Evolutionary conservation across 2,113 vertebrate species (phyloP).

Genomic region (Oreotrochilus melanogaster): DNA sequence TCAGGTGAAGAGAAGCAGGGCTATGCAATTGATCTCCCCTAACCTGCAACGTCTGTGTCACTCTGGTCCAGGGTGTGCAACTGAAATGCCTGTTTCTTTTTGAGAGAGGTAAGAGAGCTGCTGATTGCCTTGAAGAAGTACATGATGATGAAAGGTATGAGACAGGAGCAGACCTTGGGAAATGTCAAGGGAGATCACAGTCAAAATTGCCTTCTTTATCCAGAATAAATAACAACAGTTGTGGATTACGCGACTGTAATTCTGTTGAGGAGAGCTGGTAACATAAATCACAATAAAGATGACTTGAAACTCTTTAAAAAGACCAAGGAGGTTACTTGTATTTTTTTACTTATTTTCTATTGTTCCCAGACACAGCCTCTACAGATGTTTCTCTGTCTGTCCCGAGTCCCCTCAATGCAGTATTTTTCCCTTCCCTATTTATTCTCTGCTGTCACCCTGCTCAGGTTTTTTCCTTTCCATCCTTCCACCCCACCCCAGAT

Average conservation of each 20-base stretch:
- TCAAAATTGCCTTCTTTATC: slow-evolving; percentile 48
- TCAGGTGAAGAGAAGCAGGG: slow-evolving; percentile 44
- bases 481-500: background rate
- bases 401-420: background rate
- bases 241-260: slow-evolving; percentile 1
- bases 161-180: slow-evolving; percentile 40
- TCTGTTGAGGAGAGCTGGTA: background rate
- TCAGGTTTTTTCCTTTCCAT: background rate
- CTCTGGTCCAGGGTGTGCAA: slow-evolving; percentile 17
- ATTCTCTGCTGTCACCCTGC: background rate
- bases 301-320: background rate
- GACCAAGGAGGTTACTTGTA: background rate
- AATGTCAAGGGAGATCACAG: slow-evolving; percentile 64
- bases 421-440: background rate
- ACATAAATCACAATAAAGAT: background rate
- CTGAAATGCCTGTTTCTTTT: slow-evolving; percentile 24
- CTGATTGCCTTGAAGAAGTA: slow-evolving; percentile 50
- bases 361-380: background rate
- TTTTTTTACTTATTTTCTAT: background rate
- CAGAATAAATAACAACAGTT: slow-evolving; percentile 49
- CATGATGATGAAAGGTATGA: slow-evolving; percentile 49
- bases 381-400: background rate
- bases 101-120: slow-evolving; percentile 26
- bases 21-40: slow-evolving; percentile 49
- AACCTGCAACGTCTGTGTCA: slow-evolving; percentile 25